Conservation (phyloP, 2,113 vertebrate genomes). For the Procavia capensis region DNA sequence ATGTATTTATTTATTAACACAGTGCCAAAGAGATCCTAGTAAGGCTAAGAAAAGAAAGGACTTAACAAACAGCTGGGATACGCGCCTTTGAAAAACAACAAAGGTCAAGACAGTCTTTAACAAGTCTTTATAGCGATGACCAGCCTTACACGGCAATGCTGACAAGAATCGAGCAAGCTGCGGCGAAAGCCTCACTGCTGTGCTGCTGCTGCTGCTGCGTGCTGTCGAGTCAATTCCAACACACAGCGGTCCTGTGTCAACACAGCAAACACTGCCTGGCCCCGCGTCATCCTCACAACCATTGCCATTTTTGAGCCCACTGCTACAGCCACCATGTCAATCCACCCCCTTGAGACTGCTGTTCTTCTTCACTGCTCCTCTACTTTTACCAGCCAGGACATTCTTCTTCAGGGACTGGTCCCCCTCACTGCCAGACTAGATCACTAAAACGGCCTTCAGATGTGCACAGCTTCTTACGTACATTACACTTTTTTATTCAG, state of each 20-base stretch:
- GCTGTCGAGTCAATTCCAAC: too few species aligned
- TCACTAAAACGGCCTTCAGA: neutral
- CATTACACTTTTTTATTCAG: neutral
- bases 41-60: neutral
- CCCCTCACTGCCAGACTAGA: neutral
- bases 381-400: too few species aligned
- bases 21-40: neutral
- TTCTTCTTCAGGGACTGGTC: too few species aligned
- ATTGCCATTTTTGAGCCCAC: too few species aligned
- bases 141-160: neutral
- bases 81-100: neutral
- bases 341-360: too few species aligned
- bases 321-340: too few species aligned
- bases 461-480: neutral
- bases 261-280: too few species aligned
- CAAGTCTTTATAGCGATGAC: neutral
- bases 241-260: too few species aligned
- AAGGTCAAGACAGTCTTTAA: neutral
- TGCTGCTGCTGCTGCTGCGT: too few species aligned
- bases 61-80: neutral
- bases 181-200: neutral
- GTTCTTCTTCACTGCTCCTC: too few species aligned
- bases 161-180: neutral
- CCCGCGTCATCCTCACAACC: too few species aligned
- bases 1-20: neutral